Evolutionary conservation across 2,888 invertebrate genomes (phyloP).

Genomic region (Dryocosmus kuriphilus): DNA sequence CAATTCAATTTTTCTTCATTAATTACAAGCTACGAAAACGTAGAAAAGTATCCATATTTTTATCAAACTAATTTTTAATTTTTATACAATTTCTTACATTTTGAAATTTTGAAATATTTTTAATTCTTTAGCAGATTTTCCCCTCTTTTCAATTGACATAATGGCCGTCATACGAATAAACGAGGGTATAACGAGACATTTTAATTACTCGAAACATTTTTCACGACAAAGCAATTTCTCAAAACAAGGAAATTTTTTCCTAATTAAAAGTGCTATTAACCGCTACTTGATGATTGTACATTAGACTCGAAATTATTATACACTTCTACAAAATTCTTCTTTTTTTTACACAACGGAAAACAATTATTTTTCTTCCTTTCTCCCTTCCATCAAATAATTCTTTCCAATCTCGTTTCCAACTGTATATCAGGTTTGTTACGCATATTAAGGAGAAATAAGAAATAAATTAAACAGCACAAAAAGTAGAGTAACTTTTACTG

Average conservation of each 20-base stretch:
- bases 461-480: background rate
- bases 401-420: background rate
- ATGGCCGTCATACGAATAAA: background rate
- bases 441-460: background rate
- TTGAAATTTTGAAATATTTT: no score
- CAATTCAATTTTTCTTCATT: background rate
- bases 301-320: background rate
- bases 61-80: background rate
- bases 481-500: background rate
- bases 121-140: no score
- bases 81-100: no score
- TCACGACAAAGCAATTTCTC: background rate
- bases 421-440: background rate
- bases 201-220: background rate
- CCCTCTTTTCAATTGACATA: background rate
- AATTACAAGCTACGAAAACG: background rate
- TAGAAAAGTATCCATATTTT: background rate
- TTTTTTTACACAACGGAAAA: background rate
- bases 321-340: background rate
- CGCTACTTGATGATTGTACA: background rate
- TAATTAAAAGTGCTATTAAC: background rate
- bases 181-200: background rate
- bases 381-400: background rate
- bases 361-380: background rate
- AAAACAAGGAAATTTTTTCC: background rate